Percentiles rank a stretch among this genome's conserved stretches.
These are phyloP conservation scores for Callorhinus ursinus DNA, from an alignment of 2,113 vertebrate species.

Conservation along the genomic window DNA sequence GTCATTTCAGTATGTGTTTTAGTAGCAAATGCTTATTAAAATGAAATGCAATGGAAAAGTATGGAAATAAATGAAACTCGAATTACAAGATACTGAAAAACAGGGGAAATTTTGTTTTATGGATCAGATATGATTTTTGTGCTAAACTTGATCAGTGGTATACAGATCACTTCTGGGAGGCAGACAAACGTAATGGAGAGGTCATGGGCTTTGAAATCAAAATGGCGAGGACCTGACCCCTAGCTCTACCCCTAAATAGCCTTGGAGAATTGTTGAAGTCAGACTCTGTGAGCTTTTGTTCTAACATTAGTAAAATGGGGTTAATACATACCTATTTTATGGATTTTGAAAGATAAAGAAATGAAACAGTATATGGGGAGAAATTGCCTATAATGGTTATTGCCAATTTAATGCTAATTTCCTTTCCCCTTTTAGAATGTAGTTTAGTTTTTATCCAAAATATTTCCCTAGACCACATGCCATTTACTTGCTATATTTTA, in stretches of 20 bases:
- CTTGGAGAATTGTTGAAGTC: not conserved
- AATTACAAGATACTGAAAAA: not conserved
- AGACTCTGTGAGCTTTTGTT: not conserved
- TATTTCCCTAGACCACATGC: not conserved
- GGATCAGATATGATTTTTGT: not conserved
- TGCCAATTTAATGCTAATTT: not conserved
- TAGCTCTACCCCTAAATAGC: not conserved
- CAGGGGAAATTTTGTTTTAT: not conserved
- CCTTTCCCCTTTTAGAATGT: not conserved
- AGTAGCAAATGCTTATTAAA: not conserved
- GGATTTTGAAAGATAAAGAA: slow-evolving; percentile 19
- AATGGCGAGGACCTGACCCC: not conserved
- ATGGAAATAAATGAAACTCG: not conserved
- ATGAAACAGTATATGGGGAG: not conserved
- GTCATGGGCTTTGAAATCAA: not conserved
- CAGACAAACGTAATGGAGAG: not conserved
- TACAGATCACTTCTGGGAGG: not conserved
- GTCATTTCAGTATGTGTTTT: not conserved
- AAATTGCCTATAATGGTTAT: not conserved
- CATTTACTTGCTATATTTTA: not conserved
- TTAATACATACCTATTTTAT: not conserved
- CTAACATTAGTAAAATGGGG: not conserved
- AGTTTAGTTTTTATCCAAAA: not conserved
- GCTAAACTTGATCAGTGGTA: not conserved
- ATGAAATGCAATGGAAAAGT: not conserved